Base-by-base conservation (phyloP, 2,113 vertebrate genomes). In the Indicator indicator region DNA sequence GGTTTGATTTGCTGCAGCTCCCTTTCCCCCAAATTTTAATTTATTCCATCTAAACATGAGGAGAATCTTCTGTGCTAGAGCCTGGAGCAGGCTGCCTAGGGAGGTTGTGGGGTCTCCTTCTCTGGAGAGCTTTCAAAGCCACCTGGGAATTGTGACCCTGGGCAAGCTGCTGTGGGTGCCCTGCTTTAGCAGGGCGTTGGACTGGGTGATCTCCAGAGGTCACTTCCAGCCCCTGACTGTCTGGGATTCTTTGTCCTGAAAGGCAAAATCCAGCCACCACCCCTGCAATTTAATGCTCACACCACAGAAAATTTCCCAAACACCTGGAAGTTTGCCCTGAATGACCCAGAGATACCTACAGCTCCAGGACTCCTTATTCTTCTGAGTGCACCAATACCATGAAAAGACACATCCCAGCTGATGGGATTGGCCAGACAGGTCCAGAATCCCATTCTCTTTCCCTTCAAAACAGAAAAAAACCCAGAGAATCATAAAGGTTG, bases 381-480 rank as follows among this genome's bases (percentile, higher is more conserved):
- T 30, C 40, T 9, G 32, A 32, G 54, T 13, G 28, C 54, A 42
- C 2, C 2, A 4, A 59, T 18, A 32, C 6, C 36, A 33, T 2
- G 2, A 40, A 73, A 5, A n/a, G 11, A 33, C 63, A 14, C 21
- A 23, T 55, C 48, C 77, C 83, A 42, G 30, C 16, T 42, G 18
- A 10, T 13, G 26, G 59, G 52, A 20, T 44, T 75, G 59, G 20
- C 59, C 38, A 52, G 46, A 7, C 18, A 16, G 50, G 38, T 64
- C 50, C 9, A 4, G 85, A 38, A 60, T 14, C 38, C 42, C 3
- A 0, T n/a, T 8, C 7, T 11, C n/a, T 11, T 81, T 32, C 60
- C 42, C 56, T 24, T 28, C 44, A 24, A 88, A 83, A 58, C 33
- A 52, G 46, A 13, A 26, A 18, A 26, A 18, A 23, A 24, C 5